A percentile compares a stretch with the other conserved stretches of the same genome.
Evolutionary conservation across 2,797 vertebrate species (phyloP).

Genomic region (Morelia viridis): DNA sequence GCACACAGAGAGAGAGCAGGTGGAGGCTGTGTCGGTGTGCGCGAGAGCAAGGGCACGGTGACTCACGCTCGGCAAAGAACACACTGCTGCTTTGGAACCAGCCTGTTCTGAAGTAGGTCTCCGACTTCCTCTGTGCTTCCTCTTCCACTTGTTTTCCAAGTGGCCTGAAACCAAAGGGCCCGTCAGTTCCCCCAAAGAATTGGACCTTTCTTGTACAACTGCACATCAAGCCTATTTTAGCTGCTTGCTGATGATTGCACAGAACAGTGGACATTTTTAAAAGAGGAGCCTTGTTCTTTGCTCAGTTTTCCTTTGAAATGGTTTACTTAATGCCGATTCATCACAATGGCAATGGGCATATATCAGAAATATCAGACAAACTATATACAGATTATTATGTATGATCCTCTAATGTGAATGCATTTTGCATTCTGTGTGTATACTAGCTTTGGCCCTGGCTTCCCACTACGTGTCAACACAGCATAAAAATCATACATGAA

Average conservation of each 20-base stretch:
- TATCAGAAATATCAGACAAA: not conserved
- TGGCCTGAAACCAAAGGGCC: conserved; percentile 6
- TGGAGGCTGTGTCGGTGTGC: not conserved
- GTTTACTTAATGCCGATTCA: not conserved
- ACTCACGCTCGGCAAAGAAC: conserved; percentile 24
- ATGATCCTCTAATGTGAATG: not conserved
- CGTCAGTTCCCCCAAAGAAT: not conserved
- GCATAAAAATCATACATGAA: not conserved
- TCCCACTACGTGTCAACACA: not conserved
- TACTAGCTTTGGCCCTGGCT: not conserved
- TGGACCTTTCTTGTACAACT: not conserved
- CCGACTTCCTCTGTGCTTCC: conserved; percentile 14
- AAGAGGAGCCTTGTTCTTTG: not conserved
- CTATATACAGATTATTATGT: not conserved
- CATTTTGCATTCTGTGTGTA: not conserved
- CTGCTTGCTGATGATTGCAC: not conserved
- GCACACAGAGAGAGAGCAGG: not conserved
- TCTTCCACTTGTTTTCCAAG: conserved; percentile 15
- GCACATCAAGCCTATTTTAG: not conserved
- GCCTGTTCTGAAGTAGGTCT: conserved; percentile 6
- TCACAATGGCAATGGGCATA: not conserved
- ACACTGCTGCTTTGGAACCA: not conserved
- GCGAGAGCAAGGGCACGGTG: conserved; percentile 1
- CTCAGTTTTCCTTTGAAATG: not conserved
- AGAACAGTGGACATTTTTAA: not conserved